Percentiles rank a stretch among this genome's conserved stretches.
phyloP scores from a whole-genome alignment of 2,797 vertebrate genomes.

The Triplophysa bombifrons region DNA sequence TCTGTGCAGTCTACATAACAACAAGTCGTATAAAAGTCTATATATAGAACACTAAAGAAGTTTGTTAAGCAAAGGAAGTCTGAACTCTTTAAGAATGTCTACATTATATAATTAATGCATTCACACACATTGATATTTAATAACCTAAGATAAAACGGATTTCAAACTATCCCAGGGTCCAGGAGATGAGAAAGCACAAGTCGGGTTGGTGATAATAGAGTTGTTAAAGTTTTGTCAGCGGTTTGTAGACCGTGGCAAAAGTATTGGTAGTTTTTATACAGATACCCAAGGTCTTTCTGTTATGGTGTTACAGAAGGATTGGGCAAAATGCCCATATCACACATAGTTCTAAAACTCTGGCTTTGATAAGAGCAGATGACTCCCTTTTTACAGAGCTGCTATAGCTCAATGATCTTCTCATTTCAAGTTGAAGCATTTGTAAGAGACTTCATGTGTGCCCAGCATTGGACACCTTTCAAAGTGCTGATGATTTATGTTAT shows the following conservation, averaged over 20 bases:
- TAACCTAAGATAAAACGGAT: no score
- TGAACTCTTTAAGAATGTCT: no score
- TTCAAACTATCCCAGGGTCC: not conserved
- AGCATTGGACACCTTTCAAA: not conserved
- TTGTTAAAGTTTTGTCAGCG: not conserved
- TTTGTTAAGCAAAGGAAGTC: not conserved
- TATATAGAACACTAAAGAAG: not conserved
- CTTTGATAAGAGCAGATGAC: constrained; percentile 41
- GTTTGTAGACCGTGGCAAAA: not conserved
- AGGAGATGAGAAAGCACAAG: not conserved
- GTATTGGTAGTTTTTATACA: not conserved
- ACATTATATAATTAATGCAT: no score
- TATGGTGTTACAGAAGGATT: not conserved
- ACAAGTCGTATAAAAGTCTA: not conserved
- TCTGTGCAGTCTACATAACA: not conserved
- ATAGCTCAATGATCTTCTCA: not conserved
- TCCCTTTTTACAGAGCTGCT: constrained; percentile 5
- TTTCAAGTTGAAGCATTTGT: not conserved
- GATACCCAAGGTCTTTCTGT: not conserved
- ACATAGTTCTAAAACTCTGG: constrained; percentile 6
- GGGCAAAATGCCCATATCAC: not conserved
- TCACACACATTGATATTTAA: no score
- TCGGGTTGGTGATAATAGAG: not conserved
- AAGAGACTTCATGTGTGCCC: not conserved
- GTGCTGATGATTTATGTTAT: not conserved